Conservation (phyloP, 2,888 invertebrate species). For the Galeopsomyia nigrocyanea region DNA sequence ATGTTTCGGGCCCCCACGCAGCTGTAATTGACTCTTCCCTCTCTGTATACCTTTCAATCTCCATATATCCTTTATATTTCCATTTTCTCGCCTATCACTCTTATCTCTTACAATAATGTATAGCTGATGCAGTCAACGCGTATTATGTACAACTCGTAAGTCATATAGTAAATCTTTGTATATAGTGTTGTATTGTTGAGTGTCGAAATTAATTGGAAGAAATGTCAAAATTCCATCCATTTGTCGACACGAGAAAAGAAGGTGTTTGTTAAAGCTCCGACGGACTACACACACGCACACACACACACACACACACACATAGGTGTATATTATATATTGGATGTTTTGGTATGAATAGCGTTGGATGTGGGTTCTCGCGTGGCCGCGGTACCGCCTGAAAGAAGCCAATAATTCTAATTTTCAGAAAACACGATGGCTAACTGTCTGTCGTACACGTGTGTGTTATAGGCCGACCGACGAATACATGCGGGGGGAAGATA, state of each 20-base stretch:
- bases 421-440: slow-evolving; percentile 22
- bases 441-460: neutral
- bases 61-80: too few relatives aligned
- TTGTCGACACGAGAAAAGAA: neutral
- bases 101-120: too few relatives aligned
- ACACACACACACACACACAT: too few relatives aligned
- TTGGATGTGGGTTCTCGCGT: slow-evolving; percentile 1
- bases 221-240: slow-evolving; percentile 21
- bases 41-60: neutral
- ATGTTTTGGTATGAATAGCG: too few relatives aligned
- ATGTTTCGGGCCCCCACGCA: slow-evolving; percentile 4
- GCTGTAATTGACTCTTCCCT: slow-evolving; percentile 36
- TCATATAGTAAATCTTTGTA: too few relatives aligned
- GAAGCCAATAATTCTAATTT: slow-evolving; percentile 37
- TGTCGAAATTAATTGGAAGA: slow-evolving; percentile 14
- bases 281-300: too few relatives aligned
- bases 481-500: slow-evolving; percentile 6
- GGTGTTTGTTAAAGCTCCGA: neutral
- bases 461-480: neutral
- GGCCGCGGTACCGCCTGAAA: slow-evolving; percentile 19
- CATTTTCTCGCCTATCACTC: too few relatives aligned
- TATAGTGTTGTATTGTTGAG: neutral
- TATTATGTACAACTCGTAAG: too few relatives aligned
- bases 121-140: too few relatives aligned
- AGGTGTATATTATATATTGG: neutral